Percentiles rank a stretch among this genome's conserved stretches.
Evolutionary conservation across 2,113 vertebrate species (phyloP).

Genomic region (Hymenochirus boettgeri): DNA sequence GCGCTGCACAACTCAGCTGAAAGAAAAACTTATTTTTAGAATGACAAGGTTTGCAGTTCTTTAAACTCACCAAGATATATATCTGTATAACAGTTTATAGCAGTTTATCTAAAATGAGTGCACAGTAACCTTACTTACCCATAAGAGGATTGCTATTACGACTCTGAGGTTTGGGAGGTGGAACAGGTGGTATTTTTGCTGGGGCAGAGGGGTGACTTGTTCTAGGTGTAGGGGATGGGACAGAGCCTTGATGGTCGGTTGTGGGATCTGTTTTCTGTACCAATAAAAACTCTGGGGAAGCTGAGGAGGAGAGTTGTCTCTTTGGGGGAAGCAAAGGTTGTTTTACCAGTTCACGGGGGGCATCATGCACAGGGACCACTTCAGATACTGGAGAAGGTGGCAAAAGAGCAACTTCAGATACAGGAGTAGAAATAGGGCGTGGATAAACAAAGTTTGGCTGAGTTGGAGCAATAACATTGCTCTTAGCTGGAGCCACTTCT

Average conservation of each 20-base stretch:
- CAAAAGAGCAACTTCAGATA: conserved; percentile 8
- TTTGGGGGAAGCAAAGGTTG: conserved; percentile 82
- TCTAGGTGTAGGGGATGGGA: conserved; percentile 68
- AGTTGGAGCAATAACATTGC: too few species aligned
- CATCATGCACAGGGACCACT: conserved; percentile 64
- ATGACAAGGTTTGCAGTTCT: neutral
- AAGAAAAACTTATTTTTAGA: conserved; percentile 38
- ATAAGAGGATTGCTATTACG: conserved; percentile 82
- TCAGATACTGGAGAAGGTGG: conserved; percentile 61
- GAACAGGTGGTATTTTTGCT: conserved; percentile 84
- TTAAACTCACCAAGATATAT: too few species aligned
- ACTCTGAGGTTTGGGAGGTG: conserved; percentile 89
- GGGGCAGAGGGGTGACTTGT: conserved; percentile 60
- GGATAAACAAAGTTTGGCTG: neutral
- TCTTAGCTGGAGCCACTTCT: neutral
- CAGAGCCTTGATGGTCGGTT: conserved; percentile 41
- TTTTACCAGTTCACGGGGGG: conserved; percentile 57
- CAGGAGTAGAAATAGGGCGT: conserved; percentile 46
- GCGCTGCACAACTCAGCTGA: conserved; percentile 82
- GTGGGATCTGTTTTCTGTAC: conserved; percentile 56
- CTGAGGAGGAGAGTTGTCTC: conserved; percentile 70
- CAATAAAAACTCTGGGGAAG: conserved; percentile 56
- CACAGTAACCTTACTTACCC: conserved; percentile 65
- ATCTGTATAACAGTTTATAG: too few species aligned
- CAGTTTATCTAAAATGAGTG: neutral